Percentiles rank a stretch among this genome's conserved stretches.
phyloP scores from a whole-genome alignment of 2,888 invertebrate genomes.

The Sipha maydis region DNA sequence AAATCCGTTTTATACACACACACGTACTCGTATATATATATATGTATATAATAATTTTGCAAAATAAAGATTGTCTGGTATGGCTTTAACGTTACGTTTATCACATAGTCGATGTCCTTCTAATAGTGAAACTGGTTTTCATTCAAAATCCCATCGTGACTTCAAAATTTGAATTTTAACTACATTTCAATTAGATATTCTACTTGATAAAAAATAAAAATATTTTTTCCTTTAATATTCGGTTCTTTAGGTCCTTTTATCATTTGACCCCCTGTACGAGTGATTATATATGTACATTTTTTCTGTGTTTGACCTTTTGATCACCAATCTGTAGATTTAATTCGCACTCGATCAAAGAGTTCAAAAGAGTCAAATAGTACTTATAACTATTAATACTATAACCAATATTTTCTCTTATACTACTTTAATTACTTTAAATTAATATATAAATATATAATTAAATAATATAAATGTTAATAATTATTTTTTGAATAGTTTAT shows the following conservation, averaged over 20 bases:
- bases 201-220: not conserved
- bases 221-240: constrained; percentile 2
- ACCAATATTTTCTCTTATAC: constrained; percentile 11
- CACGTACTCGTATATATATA: not conserved
- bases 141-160: not conserved
- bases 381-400: not conserved
- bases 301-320: constrained; percentile 23
- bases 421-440: constrained; percentile 3
- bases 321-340: not conserved
- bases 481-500: constrained; percentile 19
- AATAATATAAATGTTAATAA: too few species aligned
- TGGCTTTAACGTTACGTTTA: not conserved
- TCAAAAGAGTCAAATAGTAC: constrained; percentile 8
- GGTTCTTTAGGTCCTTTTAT: constrained; percentile 22
- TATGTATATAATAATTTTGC: not conserved
- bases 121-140: constrained; percentile 31
- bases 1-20: not conserved
- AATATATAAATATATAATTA: too few species aligned
- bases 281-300: constrained; percentile 11
- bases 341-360: not conserved
- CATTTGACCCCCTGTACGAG: constrained; percentile 29
- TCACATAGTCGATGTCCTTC: constrained; percentile 24
- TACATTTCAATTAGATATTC: constrained; percentile 17
- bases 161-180: constrained; percentile 39
- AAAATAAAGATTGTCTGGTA: not conserved